Evolutionary conservation across 2,888 invertebrate genomes (phyloP).

Genomic region (Rotaria socialis): DNA sequence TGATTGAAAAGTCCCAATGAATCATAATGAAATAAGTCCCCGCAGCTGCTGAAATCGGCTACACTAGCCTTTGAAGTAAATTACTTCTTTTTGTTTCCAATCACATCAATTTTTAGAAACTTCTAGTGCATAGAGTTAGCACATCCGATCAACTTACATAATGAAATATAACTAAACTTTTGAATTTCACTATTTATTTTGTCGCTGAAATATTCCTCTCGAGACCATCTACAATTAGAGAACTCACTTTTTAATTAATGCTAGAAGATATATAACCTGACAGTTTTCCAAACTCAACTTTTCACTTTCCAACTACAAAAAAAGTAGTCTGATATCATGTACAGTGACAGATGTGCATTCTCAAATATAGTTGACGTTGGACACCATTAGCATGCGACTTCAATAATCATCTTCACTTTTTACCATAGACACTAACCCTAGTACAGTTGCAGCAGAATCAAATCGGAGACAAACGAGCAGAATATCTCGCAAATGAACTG

Average conservation of each 20-base stretch:
- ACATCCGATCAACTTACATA: background rate
- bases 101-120: background rate
- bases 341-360: background rate
- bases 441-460: background rate
- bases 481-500: background rate
- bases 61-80: no score
- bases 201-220: no score
- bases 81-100: background rate
- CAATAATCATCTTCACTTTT: background rate
- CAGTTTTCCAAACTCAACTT: no score
- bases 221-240: background rate
- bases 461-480: background rate
- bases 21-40: no score
- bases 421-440: background rate
- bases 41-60: no score
- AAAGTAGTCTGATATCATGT: background rate
- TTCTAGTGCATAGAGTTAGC: background rate
- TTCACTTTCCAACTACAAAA: background rate
- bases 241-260: background rate
- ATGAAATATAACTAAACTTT: background rate
- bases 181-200: background rate
- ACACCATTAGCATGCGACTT: background rate
- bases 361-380: background rate
- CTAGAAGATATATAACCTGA: no score
- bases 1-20: no score